phyloP scores from a whole-genome alignment of 35 echinoderm and acorn worm genomes.

The Amphiura filiformis region DNA sequence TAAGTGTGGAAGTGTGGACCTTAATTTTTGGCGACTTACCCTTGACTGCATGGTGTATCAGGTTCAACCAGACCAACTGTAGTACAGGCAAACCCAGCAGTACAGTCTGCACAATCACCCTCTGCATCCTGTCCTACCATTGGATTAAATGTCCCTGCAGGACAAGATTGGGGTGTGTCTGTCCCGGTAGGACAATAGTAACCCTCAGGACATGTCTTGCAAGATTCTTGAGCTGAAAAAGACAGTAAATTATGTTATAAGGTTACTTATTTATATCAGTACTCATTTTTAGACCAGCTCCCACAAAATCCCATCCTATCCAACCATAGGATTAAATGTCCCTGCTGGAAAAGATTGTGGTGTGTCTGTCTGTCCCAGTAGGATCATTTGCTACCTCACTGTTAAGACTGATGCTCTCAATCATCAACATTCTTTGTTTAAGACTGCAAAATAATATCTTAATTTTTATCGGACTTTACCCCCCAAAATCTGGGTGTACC shows the following conservation, averaged over 20 bases:
- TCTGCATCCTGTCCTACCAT: constrained; percentile 62
- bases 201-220: constrained; percentile 84
- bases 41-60: constrained; percentile 79
- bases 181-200: constrained; percentile 63
- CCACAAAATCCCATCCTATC: too few species aligned
- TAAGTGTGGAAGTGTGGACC: too few species aligned
- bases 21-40: too few species aligned
- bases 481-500: too few species aligned
- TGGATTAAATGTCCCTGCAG: constrained; percentile 80
- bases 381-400: too few species aligned
- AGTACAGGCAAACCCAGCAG: constrained; percentile 82
- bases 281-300: too few species aligned
- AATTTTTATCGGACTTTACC: too few species aligned
- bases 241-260: too few species aligned
- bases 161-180: constrained; percentile 78
- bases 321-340: constrained; percentile 69
- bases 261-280: too few species aligned
- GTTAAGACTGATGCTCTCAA: too few species aligned
- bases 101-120: constrained; percentile 66
- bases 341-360: constrained; percentile 73
- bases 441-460: too few species aligned
- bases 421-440: too few species aligned
- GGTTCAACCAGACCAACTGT: constrained; percentile 70
- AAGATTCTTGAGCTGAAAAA: constrained; percentile 52
- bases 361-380: constrained; percentile 74